Conservation (phyloP, 1,140 invertebrate genomes). For the Olivierus martensii region DNA sequence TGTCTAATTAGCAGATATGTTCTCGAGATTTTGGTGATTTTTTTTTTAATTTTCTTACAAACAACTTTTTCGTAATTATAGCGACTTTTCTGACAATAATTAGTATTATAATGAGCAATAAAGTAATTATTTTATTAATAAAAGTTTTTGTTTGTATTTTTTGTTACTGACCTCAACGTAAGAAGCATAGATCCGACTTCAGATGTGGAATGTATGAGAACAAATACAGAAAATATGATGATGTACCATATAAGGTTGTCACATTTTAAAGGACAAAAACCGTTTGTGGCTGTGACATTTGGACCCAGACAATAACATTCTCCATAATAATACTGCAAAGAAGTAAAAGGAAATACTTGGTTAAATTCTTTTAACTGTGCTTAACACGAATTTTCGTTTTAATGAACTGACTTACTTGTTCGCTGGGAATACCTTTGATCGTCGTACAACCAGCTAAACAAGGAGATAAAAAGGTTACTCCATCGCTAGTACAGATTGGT, state of each 20-base stretch:
- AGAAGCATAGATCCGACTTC: constrained; percentile 82
- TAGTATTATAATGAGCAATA: no score
- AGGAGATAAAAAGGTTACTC: constrained; percentile 68
- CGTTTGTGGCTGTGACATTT: constrained; percentile 39
- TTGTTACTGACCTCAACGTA: constrained; percentile 41
- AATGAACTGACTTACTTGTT: constrained; percentile 5
- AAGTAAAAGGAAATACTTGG: no score
- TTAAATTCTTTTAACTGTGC: no score
- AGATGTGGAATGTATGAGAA: constrained; percentile 80
- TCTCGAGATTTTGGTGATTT: no score
- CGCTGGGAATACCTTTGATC: constrained; percentile 4
- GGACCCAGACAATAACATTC: constrained; percentile 57
- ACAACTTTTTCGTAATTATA: no score
- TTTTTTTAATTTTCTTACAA: no score
- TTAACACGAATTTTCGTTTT: no score
- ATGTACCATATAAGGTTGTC: constrained; percentile 67
- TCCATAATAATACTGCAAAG: constrained; percentile 30
- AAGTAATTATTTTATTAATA: no score
- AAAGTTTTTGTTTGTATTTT: no score
- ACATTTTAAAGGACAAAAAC: constrained; percentile 64
- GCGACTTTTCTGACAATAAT: no score
- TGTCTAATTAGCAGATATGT: no score
- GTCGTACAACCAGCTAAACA: constrained; percentile 67
- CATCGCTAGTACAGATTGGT: constrained; percentile 64
- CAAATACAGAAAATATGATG: constrained; percentile 68